Base-by-base conservation (phyloP, 1,140 invertebrate species). In the Lethocerus indicus region DNA sequence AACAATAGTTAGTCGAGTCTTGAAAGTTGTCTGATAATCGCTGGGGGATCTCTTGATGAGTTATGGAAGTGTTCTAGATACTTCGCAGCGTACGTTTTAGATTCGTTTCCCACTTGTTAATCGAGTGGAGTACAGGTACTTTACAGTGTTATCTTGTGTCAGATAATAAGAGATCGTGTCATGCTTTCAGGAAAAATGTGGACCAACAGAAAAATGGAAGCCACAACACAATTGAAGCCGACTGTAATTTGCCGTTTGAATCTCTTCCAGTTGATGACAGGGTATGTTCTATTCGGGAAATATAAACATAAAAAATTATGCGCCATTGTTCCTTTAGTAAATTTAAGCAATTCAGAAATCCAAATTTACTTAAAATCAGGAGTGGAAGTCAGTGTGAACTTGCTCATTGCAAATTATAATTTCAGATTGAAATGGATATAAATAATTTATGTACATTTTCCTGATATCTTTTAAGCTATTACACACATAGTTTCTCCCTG, bases 201-300 rank as follows among this genome's bases (percentile, higher is more conserved):
- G n/a, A n/a, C n/a, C n/a, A n/a, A n/a, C n/a, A n/a, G n/a, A n/a
- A n/a, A n/a, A n/a, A n/a, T n/a, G n/a, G n/a, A n/a, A n/a, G n/a
- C n/a, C n/a, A n/a, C n/a, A n/a, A n/a, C n/a, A n/a, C n/a, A n/a
- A n/a, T n/a, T n/a, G n/a, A n/a, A n/a, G n/a, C n/a, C n/a, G n/a
- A n/a, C n/a, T n/a, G n/a, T n/a, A n/a, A 23, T 24, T 23, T 42
- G n/a, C n/a, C 40, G 26, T 42, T 42, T 42, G 40, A 24, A 42
- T 21, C 18, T 1, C 23, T 42, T 1, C 40, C 40, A 20, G 40
- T 24, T 24, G 40, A 42, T 42, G 40, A 42, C 23, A 42, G 21
- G 40, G 40, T 42, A 42, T 24, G 5, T 37, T 37, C 9, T 37
- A 37, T 18, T 20, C 14, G 20, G 25, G 20, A 23, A 3, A 41